A percentile compares a stretch with the other conserved stretches of the same genome.
Evolutionary conservation across 2,113 vertebrate species (phyloP).

Genomic region (Leucosticte australis): DNA sequence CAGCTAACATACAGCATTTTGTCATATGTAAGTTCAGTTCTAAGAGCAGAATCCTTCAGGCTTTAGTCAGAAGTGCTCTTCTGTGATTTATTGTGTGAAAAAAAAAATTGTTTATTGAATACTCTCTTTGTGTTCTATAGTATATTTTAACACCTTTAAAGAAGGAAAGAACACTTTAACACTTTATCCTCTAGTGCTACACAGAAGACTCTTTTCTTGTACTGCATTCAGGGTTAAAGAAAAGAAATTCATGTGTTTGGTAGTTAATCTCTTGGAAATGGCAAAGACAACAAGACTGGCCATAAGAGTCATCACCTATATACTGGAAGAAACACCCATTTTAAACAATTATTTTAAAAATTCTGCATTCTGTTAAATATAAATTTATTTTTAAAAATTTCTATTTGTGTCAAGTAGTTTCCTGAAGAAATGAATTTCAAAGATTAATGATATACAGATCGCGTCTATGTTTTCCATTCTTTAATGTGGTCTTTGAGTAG

Average conservation of each 20-base stretch:
- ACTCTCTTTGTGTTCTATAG: background rate
- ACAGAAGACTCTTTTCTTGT: background rate
- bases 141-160: background rate
- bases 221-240: background rate
- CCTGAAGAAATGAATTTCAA: background rate
- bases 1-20: background rate
- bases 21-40: rapidly evolving
- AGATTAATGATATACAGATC: background rate
- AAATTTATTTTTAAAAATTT: background rate
- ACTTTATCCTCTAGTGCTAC: background rate
- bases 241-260: background rate
- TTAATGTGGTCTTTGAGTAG: background rate
- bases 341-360: background rate
- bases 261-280: background rate
- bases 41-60: background rate
- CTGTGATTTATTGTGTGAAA: background rate
- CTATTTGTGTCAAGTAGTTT: background rate
- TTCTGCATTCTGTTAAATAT: background rate
- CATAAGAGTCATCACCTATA: background rate
- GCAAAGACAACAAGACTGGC: background rate
- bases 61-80: background rate
- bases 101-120: background rate
- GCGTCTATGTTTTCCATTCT: background rate
- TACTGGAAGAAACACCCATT: background rate
- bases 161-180: background rate